These are phyloP conservation scores for Zosterops hypoxanthus DNA, from an alignment of 2,113 vertebrate species.

Conservation along the genomic window DNA sequence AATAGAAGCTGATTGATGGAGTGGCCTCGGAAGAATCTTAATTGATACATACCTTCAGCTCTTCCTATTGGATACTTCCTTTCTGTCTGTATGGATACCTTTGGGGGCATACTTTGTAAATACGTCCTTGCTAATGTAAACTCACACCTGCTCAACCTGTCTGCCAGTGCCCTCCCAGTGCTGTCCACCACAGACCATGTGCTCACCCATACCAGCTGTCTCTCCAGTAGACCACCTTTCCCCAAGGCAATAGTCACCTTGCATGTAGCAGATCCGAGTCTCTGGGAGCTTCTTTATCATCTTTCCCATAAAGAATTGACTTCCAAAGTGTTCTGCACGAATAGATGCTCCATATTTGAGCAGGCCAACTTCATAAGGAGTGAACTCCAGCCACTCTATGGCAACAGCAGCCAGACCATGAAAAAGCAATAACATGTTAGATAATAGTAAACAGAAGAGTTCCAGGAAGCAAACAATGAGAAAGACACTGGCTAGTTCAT, in stretches of 20 bases:
- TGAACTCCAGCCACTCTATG: slow-evolving; percentile 84
- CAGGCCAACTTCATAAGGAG: slow-evolving; percentile 80
- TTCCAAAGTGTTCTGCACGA: slow-evolving; percentile 76
- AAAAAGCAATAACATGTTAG: background rate
- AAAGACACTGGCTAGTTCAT: background rate
- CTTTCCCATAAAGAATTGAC: slow-evolving; percentile 80
- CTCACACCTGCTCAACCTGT: background rate
- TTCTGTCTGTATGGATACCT: background rate
- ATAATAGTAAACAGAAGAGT: background rate
- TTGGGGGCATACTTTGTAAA: background rate
- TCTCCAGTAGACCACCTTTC: background rate
- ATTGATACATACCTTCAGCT: background rate
- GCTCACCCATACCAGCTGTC: rapidly evolving
- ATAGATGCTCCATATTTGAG: slow-evolving; percentile 80
- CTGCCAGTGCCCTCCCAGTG: background rate
- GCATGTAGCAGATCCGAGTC: slow-evolving; percentile 73
- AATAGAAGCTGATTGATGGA: background rate
- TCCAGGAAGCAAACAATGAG: background rate
- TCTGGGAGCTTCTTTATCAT: slow-evolving; percentile 78
- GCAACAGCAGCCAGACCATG: background rate
- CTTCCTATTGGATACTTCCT: background rate
- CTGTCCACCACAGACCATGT: background rate
- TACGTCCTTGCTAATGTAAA: background rate
- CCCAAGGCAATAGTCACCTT: slow-evolving; percentile 62
- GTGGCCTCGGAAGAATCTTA: slow-evolving; percentile 28